Percentiles rank a stretch among this genome's conserved stretches.
phyloP scores from a whole-genome alignment of 2,888 invertebrate genomes.

The Carterocephalus palaemon region DNA sequence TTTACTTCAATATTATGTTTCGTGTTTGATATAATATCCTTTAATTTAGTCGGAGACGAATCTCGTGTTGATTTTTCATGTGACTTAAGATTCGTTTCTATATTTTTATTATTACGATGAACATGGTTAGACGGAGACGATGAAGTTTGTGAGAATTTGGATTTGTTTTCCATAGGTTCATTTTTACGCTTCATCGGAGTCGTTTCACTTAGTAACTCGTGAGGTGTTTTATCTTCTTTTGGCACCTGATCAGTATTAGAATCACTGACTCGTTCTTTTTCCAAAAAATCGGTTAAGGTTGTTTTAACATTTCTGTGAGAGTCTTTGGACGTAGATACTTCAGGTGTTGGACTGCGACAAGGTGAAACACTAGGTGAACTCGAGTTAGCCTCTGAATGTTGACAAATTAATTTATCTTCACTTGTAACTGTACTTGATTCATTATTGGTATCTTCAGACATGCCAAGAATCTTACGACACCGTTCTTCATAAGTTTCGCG shows the following conservation, averaged over 20 bases:
- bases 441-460: slow-evolving; percentile 65
- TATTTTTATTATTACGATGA: no score
- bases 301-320: slow-evolving; percentile 33
- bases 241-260: no score
- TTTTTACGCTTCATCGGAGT: slow-evolving; percentile 12
- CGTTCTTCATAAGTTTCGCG: slow-evolving; percentile 87
- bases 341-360: slow-evolving; percentile 48
- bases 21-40: slow-evolving; percentile 40
- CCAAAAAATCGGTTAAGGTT: slow-evolving; percentile 43
- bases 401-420: slow-evolving; percentile 37
- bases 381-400: slow-evolving; percentile 38
- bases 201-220: slow-evolving; percentile 39
- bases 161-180: slow-evolving; percentile 19
- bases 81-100: no score
- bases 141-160: slow-evolving; percentile 18
- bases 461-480: slow-evolving; percentile 84
- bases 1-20: slow-evolving; percentile 22
- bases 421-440: slow-evolving; percentile 37
- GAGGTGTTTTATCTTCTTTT: no score
- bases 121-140: no score
- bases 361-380: slow-evolving; percentile 56
- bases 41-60: slow-evolving; percentile 35
- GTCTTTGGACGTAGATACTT: slow-evolving; percentile 37
- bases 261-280: slow-evolving; percentile 45
- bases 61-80: no score